Conservation (phyloP, 2,888 invertebrate species). For the Drosophila peninsularis region DNA sequence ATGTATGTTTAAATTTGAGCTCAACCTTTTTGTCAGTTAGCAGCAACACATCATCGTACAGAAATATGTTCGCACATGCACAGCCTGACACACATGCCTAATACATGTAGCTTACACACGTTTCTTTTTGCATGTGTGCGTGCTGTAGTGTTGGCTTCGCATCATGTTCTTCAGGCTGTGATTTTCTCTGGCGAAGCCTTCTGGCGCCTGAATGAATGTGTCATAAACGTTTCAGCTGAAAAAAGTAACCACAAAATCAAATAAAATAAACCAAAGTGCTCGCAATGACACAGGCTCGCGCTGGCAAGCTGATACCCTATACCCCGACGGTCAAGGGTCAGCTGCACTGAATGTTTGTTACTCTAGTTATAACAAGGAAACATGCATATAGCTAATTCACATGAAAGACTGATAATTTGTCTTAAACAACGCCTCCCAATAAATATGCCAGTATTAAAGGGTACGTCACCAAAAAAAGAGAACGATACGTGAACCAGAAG, state of each 20-base stretch:
- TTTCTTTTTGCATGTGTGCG: constrained; percentile 4
- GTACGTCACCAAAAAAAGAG: neutral
- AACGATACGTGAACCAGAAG: neutral
- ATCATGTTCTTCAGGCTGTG: constrained; percentile 50
- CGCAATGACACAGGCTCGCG: no score
- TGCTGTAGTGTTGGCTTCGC: constrained; percentile 36
- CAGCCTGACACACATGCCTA: neutral
- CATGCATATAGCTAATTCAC: no score
- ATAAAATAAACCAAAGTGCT: constrained; percentile 4
- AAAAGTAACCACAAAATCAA: constrained; percentile 16
- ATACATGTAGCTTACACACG: no score
- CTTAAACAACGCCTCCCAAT: no score
- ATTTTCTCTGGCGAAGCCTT: constrained; percentile 42
- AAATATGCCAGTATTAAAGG: neutral
- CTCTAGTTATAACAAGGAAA: no score
- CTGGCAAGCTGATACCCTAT: constrained; percentile 1
- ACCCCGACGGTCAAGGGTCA: neutral
- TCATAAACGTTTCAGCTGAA: constrained; percentile 55
- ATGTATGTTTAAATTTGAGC: constrained; percentile 68
- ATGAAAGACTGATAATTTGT: no score
- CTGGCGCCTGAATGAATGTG: constrained; percentile 55
- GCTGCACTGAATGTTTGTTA: no score
- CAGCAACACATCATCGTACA: constrained; percentile 39
- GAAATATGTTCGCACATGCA: constrained; percentile 1
- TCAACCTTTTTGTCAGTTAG: constrained; percentile 56